Evolutionary conservation across 2,888 invertebrate species (phyloP), one percentile per base, ranked within the genome.

Genomic region (Cerastis leucographa): DNA sequence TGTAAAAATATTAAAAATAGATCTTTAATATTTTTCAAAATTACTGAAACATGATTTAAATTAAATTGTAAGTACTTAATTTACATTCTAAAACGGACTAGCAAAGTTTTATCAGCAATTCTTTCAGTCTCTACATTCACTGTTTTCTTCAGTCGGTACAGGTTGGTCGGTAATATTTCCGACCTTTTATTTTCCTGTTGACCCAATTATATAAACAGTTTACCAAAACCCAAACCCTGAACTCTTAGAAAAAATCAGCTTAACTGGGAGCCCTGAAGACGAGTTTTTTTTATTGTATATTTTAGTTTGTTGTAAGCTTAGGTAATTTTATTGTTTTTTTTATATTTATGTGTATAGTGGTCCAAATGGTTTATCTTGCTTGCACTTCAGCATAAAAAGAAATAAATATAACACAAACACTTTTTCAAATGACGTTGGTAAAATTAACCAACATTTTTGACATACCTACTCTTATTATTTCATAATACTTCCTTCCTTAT

Each of bases 401-500:
- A n/a, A 71, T 19, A 0, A 70, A 35, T 46, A 35, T 19, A 46
- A 25, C n/a, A n/a, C 49, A 19, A 71, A n/a, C 2, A n/a, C 0
- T 35, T 6, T 25, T 25, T 0, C 2, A 49, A 72, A 71, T 49
- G 25, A 25, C 14, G 11, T 59, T 40, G 25, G 0, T 40, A 14
- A 14, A 46, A 71, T 19, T n/a, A 25, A 22, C 35, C 6, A 22
- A 78, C 9, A 79, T 46, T 35, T 49, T 59, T 12, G 17, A 29
- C 12, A 42, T 29, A 17, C 12, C 29, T 29, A 17, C 12, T 25
- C 12, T 29, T 51, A 35, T 44, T 46, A 78, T 14, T 65, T 17
- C 5, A 17, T 22, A 54, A 22, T 22, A 65, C 9, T 67, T 76
- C 69, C 68, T 78, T 76, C 44, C 40, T 46, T 17, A 77, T 54